Base-by-base conservation (phyloP, 2,797 vertebrate species). In the Amphiprion clarkii region DNA sequence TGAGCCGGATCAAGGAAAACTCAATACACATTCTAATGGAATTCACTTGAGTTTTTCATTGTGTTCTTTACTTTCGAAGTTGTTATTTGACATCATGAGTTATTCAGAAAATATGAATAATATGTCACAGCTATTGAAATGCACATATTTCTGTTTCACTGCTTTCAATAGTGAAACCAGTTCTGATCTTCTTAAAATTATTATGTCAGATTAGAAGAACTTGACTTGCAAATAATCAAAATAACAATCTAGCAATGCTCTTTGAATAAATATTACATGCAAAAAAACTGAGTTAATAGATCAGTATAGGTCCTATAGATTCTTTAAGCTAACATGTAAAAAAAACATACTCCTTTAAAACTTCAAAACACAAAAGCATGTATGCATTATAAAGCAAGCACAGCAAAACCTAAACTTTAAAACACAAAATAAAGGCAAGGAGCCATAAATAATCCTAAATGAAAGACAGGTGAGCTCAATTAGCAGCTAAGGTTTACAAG, bases 31-130 rank as follows among this genome's bases (percentile, higher is more conserved):
- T 10, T 21, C 21, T 66, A 21, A 54, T 46, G 25, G 52, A 74
- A 65, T 67, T 61, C 39, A 61, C 49, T 61, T 33, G n/a, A 54
- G 17, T n/a, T 31, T 80, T 36, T 77, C 21, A 67, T 69, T 67
- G 23, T 11, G 66, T 62, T 49, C 21, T 33, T 59, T 12, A 42
- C 27, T 23, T 77, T 25, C 16, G 8, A 33, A 59, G 48, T 3
- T 3, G 2, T 57, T 23, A 44, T 72, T 51, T 48, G 17, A 48
- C 17, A n/a, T 2, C 48, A 16, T 44, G 13, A 44, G 0, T 21
- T 23, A 51, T 2, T n/a, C 3, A 11, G 48, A 19, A 51, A 51
- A 19, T 4, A 21, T 51, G 19, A 51, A n/a, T 3, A n/a, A 51
- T 11, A 19, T 21, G 48, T 51, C 48, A n/a, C 9, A 51, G 9